Base-by-base conservation (phyloP, 1,140 invertebrate genomes). In the Zaprionus capensis region DNA sequence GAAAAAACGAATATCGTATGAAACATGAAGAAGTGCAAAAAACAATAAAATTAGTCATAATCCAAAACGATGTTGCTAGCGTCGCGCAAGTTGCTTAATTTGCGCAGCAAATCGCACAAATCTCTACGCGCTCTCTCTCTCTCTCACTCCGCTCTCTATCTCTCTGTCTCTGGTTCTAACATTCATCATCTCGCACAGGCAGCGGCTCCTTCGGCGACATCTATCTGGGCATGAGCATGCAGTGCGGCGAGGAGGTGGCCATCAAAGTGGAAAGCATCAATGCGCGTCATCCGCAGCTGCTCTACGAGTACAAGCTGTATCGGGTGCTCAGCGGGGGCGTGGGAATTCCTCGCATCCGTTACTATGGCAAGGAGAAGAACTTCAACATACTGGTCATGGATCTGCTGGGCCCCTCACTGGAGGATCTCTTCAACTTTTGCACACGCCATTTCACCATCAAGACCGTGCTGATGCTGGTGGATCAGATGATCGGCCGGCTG, bases 141-240 rank as follows among this genome's bases (percentile, higher is more conserved):
- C 20, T 9, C 20, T 22, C 20, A 31, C 26, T 9, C 11, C 46
- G 4, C 46, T 12, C 20, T 11, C 46, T 51, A 6, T 20, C 20
- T 20, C 46, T 51, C 46, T 17, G 0, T 2, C 46, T 24, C 9
- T 24, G 38, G 38, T 20, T 14, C 36, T 56, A 46, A 46, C 3
- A 17, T 9, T 46, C 41, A 41, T 46, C n/a, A n/a, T 41, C 31
- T 9, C 31, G 14, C 41, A 2, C 53, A 92, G 92, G 92, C 9
- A 98, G 98, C 93, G 99, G 99, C 80, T 99, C 98, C 5, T 99
- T 99, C 94, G 99, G 99, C 92, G 99, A 99, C 94, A 99, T 99
- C 93, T 99, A 99, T 94, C 95, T 99, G 84, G 98, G 97, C 76
- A 98, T 99, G 93, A 99, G 99, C 94, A 96, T 98, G 90, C 95